Conservation (phyloP, 2,113 vertebrate species). For the Ellobius talpinus region DNA sequence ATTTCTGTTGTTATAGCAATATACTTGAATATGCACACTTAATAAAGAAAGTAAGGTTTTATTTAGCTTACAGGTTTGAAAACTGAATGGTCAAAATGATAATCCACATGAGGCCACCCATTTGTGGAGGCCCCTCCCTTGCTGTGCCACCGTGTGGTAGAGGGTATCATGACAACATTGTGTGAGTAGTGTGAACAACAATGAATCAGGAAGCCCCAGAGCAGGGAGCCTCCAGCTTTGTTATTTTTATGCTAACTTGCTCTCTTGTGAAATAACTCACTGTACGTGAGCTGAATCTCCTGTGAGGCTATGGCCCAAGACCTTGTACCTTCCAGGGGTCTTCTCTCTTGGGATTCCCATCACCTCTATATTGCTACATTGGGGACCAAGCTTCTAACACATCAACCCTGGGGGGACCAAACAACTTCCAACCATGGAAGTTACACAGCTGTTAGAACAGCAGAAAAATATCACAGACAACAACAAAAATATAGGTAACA, state of each 20-base stretch:
- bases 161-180: too few relatives aligned
- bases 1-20: not conserved
- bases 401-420: rapidly evolving
- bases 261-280: not conserved
- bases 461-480: not conserved
- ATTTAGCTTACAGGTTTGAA: not conserved
- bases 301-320: not conserved
- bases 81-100: not conserved
- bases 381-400: too few relatives aligned
- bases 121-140: not conserved
- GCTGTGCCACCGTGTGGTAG: not conserved
- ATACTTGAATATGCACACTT: not conserved
- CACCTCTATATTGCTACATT: not conserved
- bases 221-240: not conserved
- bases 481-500: not conserved
- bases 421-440: not conserved
- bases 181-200: too few relatives aligned
- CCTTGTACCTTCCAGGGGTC: not conserved
- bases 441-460: not conserved
- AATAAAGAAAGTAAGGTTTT: not conserved
- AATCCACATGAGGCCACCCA: not conserved
- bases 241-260: not conserved
- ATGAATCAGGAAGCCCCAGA: not conserved
- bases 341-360: too few relatives aligned
- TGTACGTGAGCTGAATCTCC: not conserved